These are phyloP conservation scores for Brachypterus glaber DNA, from an alignment of 2,888 invertebrate species.

Conservation along the genomic window DNA sequence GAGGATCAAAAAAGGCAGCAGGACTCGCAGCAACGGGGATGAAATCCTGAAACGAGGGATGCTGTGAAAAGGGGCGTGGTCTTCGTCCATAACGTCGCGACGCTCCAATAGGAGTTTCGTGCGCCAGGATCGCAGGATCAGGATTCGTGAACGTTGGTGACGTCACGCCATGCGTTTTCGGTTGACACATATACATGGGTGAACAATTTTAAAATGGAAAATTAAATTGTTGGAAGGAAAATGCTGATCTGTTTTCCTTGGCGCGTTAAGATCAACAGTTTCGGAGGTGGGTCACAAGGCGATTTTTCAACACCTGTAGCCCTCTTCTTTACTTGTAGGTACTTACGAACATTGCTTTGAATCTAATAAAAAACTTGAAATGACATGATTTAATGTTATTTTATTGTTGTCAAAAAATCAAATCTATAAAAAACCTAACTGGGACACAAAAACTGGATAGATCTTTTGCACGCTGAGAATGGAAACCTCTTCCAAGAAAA, in stretches of 20 bases:
- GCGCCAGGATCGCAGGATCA: slow-evolving; percentile 1
- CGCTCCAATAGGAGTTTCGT: slow-evolving; percentile 4
- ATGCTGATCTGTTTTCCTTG: slow-evolving; percentile 39
- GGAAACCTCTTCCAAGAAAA: too few relatives aligned
- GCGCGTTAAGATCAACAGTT: slow-evolving; percentile 37
- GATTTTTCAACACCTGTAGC: slow-evolving; percentile 26
- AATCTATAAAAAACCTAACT: too few relatives aligned
- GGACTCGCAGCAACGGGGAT: slow-evolving; percentile 11
- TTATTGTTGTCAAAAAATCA: too few relatives aligned
- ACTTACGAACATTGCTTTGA: too few relatives aligned
- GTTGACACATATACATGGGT: slow-evolving; percentile 28
- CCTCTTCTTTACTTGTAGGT: too few relatives aligned
- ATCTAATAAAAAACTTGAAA: too few relatives aligned
- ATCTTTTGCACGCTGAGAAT: too few relatives aligned
- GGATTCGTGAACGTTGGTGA: too few relatives aligned
- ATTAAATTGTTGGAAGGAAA: slow-evolving; percentile 39
- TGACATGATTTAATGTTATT: too few relatives aligned
- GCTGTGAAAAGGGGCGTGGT: slow-evolving; percentile 30
- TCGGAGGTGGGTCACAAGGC: slow-evolving; percentile 27
- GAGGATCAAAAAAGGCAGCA: slow-evolving; percentile 32
- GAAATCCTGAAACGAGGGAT: slow-evolving; percentile 26
- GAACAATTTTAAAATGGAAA: slow-evolving; percentile 39
- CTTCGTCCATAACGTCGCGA: slow-evolving; percentile 8
- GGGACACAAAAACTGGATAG: too few relatives aligned
- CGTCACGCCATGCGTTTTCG: slow-evolving; percentile 27